Percentiles rank a stretch among this genome's conserved stretches.
Conservation (phyloP, 2,888 invertebrate species). For the Eilema sororculum region DNA sequence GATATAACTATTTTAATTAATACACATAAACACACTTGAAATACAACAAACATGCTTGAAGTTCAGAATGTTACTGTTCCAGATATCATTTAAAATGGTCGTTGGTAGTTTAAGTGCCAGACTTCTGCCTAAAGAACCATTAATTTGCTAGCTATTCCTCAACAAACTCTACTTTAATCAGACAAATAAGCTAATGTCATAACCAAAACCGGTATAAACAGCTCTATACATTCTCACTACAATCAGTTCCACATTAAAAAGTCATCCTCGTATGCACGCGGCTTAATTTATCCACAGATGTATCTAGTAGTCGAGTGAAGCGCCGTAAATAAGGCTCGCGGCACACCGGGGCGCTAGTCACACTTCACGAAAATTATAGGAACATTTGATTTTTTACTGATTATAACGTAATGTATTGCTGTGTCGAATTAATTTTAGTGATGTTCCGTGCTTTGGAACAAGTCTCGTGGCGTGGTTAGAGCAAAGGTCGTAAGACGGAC, state of each 20-base stretch:
- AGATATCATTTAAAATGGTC: neutral
- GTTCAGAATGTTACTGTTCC: no score
- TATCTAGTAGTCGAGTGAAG: conserved; percentile 61
- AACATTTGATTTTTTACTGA: conserved; percentile 30
- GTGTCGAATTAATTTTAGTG: conserved; percentile 16
- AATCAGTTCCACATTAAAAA: conserved; percentile 69
- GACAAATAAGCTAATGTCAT: neutral
- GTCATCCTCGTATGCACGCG: conserved; percentile 58
- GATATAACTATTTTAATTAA: no score
- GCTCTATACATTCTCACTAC: conserved; percentile 28
- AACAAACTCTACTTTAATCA: neutral
- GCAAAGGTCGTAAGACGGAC: neutral
- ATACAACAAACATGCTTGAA: no score
- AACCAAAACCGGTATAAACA: conserved; percentile 21
- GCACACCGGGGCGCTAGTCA: conserved; percentile 34
- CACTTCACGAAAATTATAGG: conserved; percentile 28
- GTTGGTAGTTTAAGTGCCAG: no score
- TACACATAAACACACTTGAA: no score
- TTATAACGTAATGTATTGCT: conserved; percentile 23
- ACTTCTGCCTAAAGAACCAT: no score
- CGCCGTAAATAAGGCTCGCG: conserved; percentile 60
- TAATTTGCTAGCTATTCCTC: neutral
- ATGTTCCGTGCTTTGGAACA: neutral
- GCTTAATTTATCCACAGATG: conserved; percentile 73
- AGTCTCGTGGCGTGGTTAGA: neutral